Evolutionary conservation across 2,113 vertebrate genomes (phyloP).

Genomic region (rabbit (Oryctolagus cuniculus)): mOryCun1.1 NC_091443.1:102471501-102472000

Average conservation of each 20-base stretch:
- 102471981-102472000: not conserved
- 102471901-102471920: not conserved
- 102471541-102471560: not conserved
- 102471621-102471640: conserved; percentile 33
- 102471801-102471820: not conserved
- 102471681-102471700: conserved; percentile 57
- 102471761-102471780: not conserved
- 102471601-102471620: not conserved
- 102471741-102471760: not conserved
- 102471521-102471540: not conserved
- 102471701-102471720: conserved; percentile 41
- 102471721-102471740: conserved; percentile 58
- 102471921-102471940: not conserved
- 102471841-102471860: not conserved
- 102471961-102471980: not conserved
- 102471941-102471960: not conserved
- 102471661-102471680: conserved; percentile 56
- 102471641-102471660: conserved; percentile 31
- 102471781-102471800: not conserved
- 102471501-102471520: not conserved
- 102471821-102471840: not conserved
- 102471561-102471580: not conserved
- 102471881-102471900: not conserved
- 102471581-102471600: not conserved
- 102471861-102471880: not conserved